A percentile compares a stretch with the other conserved stretches of the same genome.
phyloP scores from a whole-genome alignment of 2,888 invertebrate genomes.

The Calameuta idolon region DNA sequence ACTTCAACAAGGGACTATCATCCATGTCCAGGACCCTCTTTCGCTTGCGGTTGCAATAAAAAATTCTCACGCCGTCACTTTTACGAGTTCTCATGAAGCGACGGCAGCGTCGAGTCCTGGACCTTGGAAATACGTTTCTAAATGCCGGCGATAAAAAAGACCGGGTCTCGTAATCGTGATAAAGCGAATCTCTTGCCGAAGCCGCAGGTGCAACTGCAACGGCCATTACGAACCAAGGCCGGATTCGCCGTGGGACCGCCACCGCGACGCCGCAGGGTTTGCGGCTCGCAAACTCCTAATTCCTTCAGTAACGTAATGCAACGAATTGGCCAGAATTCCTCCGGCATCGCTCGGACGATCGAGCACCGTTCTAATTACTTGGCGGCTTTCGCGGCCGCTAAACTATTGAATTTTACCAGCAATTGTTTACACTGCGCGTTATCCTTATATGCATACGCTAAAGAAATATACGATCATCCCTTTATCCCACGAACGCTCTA shows the following conservation, averaged over 20 bases:
- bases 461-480: not conserved
- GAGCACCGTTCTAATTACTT: not conserved
- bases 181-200: not conserved
- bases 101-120: not conserved
- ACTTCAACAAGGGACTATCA: not conserved
- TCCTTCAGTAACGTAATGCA: not conserved
- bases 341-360: not conserved
- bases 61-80: not conserved
- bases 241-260: not conserved
- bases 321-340: not conserved
- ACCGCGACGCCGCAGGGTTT: not conserved
- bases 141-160: slow-evolving; percentile 30
- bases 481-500: not conserved
- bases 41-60: not conserved
- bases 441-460: not conserved
- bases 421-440: not conserved
- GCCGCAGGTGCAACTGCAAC: slow-evolving; percentile 6
- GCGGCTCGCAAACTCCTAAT: not conserved
- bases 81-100: not conserved
- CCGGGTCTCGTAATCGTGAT: slow-evolving; percentile 2
- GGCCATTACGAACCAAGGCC: not conserved
- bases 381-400: not conserved
- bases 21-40: not conserved
- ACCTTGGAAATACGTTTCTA: slow-evolving; percentile 21
- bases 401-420: not conserved